Evolutionary conservation across 2,797 vertebrate genomes (phyloP).

Genomic region (Onychomys arenicola): DNA sequence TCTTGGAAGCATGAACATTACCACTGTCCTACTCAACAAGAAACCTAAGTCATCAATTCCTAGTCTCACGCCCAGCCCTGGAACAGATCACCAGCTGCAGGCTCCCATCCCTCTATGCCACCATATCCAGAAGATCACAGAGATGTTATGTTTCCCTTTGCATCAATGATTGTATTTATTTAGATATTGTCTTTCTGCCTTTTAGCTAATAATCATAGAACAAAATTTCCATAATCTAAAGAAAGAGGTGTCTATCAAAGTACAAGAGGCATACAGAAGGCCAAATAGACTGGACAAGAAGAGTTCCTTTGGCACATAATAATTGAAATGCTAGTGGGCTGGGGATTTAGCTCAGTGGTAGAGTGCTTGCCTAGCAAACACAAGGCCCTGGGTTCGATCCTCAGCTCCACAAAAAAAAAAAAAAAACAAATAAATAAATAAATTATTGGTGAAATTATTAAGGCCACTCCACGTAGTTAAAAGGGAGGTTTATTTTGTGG

Average conservation of each 20-base stretch:
- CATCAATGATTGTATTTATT: too few species aligned
- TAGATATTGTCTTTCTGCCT: neutral
- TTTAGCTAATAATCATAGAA: neutral
- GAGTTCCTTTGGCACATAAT: neutral
- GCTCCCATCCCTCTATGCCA: rapidly evolving
- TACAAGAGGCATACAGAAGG: neutral
- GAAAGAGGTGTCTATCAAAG: neutral
- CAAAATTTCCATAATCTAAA: neutral
- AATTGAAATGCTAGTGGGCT: too few species aligned
- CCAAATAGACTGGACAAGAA: neutral
- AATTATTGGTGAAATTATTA: too few species aligned
- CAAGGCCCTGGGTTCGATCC: too few species aligned
- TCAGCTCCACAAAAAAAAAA: too few species aligned
- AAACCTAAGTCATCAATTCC: neutral
- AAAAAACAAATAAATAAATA: too few species aligned
- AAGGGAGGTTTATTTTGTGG: too few species aligned
- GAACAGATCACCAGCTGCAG: neutral
- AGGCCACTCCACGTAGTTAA: too few species aligned
- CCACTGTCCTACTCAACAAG: neutral
- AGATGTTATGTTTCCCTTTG: neutral
- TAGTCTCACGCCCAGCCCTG: too few species aligned
- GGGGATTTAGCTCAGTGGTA: too few species aligned
- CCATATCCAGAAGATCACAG: neutral
- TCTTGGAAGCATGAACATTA: neutral
- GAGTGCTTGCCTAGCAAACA: too few species aligned